phyloP scores from a whole-genome alignment of 2,113 vertebrate species.

The Oreochromis aureus region DNA sequence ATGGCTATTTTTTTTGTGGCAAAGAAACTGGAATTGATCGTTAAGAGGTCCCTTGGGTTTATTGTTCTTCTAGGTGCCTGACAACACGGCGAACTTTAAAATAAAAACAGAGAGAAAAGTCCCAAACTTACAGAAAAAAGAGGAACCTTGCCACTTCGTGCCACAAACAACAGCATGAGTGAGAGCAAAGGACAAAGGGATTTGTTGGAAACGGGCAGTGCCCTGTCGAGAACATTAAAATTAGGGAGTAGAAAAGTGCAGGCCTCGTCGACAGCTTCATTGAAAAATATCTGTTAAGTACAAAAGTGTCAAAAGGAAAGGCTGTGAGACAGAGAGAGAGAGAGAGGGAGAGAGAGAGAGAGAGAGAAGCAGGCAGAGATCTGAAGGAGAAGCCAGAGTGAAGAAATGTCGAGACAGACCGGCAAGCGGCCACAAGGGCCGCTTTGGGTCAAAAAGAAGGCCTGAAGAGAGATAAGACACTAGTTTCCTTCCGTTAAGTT shows the following conservation, averaged over 20 bases:
- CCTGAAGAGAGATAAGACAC: constrained; percentile 75
- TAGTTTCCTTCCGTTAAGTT: constrained; percentile 66
- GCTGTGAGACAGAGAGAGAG: constrained; percentile 26
- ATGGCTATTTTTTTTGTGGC: constrained; percentile 39
- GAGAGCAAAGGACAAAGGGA: neutral
- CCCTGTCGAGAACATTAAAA: constrained; percentile 48
- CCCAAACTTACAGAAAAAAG: constrained; percentile 9
- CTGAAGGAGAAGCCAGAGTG: constrained; percentile 49
- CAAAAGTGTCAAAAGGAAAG: constrained; percentile 69
- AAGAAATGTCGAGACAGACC: constrained; percentile 40
- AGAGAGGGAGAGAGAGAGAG: neutral
- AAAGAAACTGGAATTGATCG: constrained; percentile 28
- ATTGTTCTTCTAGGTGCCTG: constrained; percentile 42
- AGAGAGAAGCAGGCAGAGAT: constrained; percentile 49
- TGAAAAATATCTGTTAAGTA: constrained; percentile 78
- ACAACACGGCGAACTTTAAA: constrained; percentile 14
- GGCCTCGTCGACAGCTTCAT: constrained; percentile 69
- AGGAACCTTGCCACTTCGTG: constrained; percentile 15
- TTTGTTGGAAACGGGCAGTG: constrained; percentile 22
- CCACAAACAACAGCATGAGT: constrained; percentile 25
- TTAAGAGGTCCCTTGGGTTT: constrained; percentile 17
- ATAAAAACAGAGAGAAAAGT: neutral
- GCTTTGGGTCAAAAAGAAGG: constrained; percentile 61
- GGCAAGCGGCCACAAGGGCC: neutral
- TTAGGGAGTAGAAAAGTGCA: constrained; percentile 74